phyloP scores from a whole-genome alignment of 1,140 invertebrate species.

The Lasioglossum baleicum region DNA sequence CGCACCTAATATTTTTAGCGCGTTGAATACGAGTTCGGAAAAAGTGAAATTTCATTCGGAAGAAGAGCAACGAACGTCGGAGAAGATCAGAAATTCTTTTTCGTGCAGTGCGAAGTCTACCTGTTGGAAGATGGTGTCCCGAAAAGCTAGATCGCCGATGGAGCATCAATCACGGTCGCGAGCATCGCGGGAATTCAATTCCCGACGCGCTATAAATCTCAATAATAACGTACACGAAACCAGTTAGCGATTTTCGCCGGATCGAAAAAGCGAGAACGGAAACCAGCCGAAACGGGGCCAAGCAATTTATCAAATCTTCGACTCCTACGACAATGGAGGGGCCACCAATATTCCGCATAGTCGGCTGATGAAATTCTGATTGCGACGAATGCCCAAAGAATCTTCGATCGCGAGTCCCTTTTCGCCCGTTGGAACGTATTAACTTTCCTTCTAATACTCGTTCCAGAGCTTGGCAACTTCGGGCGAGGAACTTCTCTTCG shows the following conservation, averaged over 20 bases:
- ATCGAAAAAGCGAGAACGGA: neutral
- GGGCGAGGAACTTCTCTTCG: neutral
- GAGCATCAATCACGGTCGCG: neutral
- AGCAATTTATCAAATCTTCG: slow-evolving; percentile 30
- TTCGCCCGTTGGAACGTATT: neutral
- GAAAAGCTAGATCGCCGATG: neutral
- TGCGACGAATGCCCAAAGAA: neutral
- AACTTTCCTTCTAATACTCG: slow-evolving; percentile 9
- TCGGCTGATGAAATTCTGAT: slow-evolving; percentile 24
- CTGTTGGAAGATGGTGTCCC: neutral
- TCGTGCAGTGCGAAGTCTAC: no score
- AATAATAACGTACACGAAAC: neutral
- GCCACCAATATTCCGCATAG: neutral
- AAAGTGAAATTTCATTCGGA: no score
- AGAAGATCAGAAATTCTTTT: no score
- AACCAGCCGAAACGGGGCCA: no score
- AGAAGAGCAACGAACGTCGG: no score
- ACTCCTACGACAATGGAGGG: neutral
- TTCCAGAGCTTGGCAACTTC: neutral
- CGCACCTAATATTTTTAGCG: no score
- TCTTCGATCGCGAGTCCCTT: neutral
- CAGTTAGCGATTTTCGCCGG: neutral
- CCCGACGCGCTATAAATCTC: neutral
- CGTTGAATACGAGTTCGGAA: no score
- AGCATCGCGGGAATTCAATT: neutral